Evolutionary conservation across 2,888 invertebrate genomes (phyloP).

Genomic region (Rhorus exstirpatorius): DNA sequence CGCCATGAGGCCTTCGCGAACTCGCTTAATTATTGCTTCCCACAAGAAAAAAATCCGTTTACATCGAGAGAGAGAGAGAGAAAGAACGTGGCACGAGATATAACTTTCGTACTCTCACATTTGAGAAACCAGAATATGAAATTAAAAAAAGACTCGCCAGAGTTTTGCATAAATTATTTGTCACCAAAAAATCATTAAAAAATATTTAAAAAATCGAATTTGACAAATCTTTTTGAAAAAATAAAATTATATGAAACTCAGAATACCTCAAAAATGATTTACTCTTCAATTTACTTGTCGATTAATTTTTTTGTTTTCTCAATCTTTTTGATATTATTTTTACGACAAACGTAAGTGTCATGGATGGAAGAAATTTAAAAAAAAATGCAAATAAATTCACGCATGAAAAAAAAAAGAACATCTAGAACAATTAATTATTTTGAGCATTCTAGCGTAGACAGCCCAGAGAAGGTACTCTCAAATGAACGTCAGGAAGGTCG

Average conservation of each 20-base stretch:
- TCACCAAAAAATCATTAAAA: background rate
- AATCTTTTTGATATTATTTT: no score
- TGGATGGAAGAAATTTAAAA: no score
- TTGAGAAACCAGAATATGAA: slow-evolving; percentile 43
- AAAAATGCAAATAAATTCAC: no score
- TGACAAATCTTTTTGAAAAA: no score
- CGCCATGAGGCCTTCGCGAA: slow-evolving; percentile 37
- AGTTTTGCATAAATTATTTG: background rate
- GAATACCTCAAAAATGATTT: no score
- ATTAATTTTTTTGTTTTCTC: no score
- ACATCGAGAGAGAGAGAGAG: slow-evolving; percentile 32
- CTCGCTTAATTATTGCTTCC: slow-evolving; percentile 57
- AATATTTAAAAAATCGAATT: no score
- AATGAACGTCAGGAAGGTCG: slow-evolving; percentile 48
- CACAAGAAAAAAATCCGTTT: slow-evolving; percentile 41
- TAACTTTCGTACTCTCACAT: slow-evolving; percentile 59
- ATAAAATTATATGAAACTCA: no score
- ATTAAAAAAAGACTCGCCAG: slow-evolving; percentile 38
- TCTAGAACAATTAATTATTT: slow-evolving; percentile 6
- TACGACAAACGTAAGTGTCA: no score
- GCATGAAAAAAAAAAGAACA: background rate
- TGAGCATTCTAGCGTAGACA: background rate
- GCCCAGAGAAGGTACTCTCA: background rate
- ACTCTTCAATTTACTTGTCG: no score
- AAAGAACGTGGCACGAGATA: slow-evolving; percentile 37